These are phyloP conservation scores for Gobio occitaniae DNA, from an alignment of 2,797 vertebrate genomes.

Conservation along the genomic window DNA sequence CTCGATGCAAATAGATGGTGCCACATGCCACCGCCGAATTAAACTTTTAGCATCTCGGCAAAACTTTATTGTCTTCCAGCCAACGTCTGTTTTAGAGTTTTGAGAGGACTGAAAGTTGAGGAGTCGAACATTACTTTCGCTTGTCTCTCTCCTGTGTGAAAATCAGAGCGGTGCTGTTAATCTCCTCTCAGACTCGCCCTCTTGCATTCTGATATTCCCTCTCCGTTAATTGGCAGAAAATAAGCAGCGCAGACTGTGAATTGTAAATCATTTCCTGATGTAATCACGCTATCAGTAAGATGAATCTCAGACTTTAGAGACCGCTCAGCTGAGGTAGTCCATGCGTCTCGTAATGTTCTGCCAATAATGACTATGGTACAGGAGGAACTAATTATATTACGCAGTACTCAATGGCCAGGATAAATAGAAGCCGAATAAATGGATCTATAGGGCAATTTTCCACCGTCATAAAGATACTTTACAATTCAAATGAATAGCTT, in stretches of 20 bases:
- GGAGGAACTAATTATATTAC: constrained; percentile 65
- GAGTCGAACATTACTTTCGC: not conserved
- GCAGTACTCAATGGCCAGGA: constrained; percentile 65
- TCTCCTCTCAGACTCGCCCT: constrained; percentile 11
- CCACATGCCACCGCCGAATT: constrained; percentile 63
- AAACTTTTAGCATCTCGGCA: constrained; percentile 65
- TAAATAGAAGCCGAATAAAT: constrained; percentile 42
- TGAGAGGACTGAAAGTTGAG: not conserved
- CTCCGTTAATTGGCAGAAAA: constrained; percentile 63
- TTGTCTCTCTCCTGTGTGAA: constrained; percentile 36
- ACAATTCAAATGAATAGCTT: constrained; percentile 51
- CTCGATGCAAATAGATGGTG: constrained; percentile 68
- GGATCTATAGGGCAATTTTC: constrained; percentile 37
- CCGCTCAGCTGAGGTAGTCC: constrained; percentile 54
- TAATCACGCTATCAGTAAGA: constrained; percentile 60
- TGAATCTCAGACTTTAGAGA: constrained; percentile 53
- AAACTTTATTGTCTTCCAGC: constrained; percentile 58
- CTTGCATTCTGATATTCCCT: constrained; percentile 42
- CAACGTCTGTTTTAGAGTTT: constrained; percentile 30
- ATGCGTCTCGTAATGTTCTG: constrained; percentile 64
- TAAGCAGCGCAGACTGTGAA: constrained; percentile 57
- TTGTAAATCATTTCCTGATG: constrained; percentile 62
- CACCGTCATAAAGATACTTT: constrained; percentile 49
- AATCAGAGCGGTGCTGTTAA: constrained; percentile 18
- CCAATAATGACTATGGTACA: constrained; percentile 66